These are phyloP conservation scores for Catamblyrhynchus diadema DNA, from an alignment of 2,797 vertebrate species.

Conservation along the genomic window DNA sequence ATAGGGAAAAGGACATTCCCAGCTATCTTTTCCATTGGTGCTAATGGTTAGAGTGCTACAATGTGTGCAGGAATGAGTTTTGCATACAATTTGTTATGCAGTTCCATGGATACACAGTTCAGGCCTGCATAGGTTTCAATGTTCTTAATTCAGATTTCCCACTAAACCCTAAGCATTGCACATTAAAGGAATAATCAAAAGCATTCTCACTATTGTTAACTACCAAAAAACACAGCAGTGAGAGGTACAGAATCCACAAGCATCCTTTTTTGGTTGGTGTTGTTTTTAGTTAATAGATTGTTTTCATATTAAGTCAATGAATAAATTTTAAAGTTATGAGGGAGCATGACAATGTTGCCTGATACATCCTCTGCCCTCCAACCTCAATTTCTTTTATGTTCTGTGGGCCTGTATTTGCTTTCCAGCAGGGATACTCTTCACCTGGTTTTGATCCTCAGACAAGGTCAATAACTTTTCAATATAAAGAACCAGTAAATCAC, in stretches of 20 bases:
- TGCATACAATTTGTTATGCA: neutral
- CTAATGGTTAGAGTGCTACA: neutral
- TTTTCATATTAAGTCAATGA: neutral
- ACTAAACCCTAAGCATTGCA: neutral
- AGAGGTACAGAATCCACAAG: neutral
- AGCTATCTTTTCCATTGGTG: neutral
- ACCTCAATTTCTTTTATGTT: neutral
- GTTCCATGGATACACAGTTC: neutral
- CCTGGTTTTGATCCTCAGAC: neutral
- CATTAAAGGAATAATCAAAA: neutral
- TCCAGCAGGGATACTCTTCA: neutral
- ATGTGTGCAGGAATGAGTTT: neutral
- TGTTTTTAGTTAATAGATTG: neutral
- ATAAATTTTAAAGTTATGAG: no score
- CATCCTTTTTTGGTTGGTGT: neutral
- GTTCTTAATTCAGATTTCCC: neutral
- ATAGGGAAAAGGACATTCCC: neutral
- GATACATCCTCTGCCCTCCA: rapidly evolving
- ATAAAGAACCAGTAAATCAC: neutral
- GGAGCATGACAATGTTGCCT: rapidly evolving
- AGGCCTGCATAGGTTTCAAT: neutral
- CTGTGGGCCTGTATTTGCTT: neutral
- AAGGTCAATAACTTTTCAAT: neutral
- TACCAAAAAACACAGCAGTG: neutral
- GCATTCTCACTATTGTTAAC: neutral